phyloP scores from a whole-genome alignment of 2,888 invertebrate genomes.

The Philaethria dido region DNA sequence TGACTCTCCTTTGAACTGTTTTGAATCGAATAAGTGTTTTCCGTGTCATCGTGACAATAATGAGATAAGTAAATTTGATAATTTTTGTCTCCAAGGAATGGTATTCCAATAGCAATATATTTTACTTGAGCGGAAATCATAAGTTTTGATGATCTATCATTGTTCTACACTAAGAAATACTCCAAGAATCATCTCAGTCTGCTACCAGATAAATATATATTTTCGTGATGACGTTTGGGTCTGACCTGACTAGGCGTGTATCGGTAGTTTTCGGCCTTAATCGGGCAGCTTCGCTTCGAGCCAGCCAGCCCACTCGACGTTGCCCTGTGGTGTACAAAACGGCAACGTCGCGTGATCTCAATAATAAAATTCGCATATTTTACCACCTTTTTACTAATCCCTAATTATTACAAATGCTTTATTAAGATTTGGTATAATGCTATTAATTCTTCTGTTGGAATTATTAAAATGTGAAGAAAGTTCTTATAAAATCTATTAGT shows the following conservation, averaged over 20 bases:
- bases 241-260: constrained; percentile 40
- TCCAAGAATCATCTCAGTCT: constrained; percentile 20
- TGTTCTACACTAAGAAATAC: neutral
- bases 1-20: neutral
- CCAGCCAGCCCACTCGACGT: constrained; percentile 51
- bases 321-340: constrained; percentile 55
- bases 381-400: constrained; percentile 12
- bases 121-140: neutral
- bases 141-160: neutral
- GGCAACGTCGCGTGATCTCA: constrained; percentile 72
- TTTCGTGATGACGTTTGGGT: constrained; percentile 54
- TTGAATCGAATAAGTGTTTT: neutral
- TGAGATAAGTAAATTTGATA: neutral
- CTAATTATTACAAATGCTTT: neutral
- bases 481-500: neutral
- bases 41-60: neutral
- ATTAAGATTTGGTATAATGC: neutral
- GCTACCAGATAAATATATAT: constrained; percentile 51
- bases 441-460: too few relatives aligned
- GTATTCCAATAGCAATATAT: neutral
- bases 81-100: neutral
- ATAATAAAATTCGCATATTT: constrained; percentile 31
- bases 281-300: constrained; percentile 49
- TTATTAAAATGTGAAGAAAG: neutral
- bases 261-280: constrained; percentile 42